phyloP scores from a whole-genome alignment of 2,888 invertebrate genomes.

The Xanthia icteritia region DNA sequence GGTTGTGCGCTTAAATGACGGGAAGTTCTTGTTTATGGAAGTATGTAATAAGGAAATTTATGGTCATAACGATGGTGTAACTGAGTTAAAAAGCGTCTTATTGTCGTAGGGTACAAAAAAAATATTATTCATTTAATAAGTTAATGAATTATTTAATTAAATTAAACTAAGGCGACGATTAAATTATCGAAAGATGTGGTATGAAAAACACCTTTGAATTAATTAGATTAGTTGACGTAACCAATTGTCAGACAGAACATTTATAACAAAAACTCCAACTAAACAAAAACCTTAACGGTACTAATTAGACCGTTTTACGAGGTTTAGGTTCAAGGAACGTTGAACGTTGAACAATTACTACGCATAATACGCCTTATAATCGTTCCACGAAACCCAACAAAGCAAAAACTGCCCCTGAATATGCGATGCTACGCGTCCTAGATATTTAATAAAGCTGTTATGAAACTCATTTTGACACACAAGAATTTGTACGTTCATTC shows the following conservation, averaged over 20 bases:
- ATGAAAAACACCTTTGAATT: constrained; percentile 2
- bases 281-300: constrained; percentile 37
- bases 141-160: neutral
- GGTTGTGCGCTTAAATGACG: neutral
- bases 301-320: constrained; percentile 50
- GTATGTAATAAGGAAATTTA: too few relatives aligned
- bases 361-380: constrained; percentile 42
- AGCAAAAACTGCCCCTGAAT: constrained; percentile 61
- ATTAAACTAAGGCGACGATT: neutral
- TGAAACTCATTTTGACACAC: constrained; percentile 63
- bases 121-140: neutral
- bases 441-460: constrained; percentile 68
- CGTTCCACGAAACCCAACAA: constrained; percentile 57
- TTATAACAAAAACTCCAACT: constrained; percentile 25
- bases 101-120: neutral
- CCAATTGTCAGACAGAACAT: neutral
- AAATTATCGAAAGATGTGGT: neutral
- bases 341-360: constrained; percentile 54
- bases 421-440: constrained; percentile 54
- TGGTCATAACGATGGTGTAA: neutral
- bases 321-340: constrained; percentile 32
- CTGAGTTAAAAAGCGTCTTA: neutral
- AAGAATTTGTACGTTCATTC: constrained; percentile 60
- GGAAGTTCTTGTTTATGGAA: neutral
- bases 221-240: neutral